Evolutionary conservation across 2,888 invertebrate genomes (phyloP).

Genomic region (Patella ulyssiponensis): DNA sequence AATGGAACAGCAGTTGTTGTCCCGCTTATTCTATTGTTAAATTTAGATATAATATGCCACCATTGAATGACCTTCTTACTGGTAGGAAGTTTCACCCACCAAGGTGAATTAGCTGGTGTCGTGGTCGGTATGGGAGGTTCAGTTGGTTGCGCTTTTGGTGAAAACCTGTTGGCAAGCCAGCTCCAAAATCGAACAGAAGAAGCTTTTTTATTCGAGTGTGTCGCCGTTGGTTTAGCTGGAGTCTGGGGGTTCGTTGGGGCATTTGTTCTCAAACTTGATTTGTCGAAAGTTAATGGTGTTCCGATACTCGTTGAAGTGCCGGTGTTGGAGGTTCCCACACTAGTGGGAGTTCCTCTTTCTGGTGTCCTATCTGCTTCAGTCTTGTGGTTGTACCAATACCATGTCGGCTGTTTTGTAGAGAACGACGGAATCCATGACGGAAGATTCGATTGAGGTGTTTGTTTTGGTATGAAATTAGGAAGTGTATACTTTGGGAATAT

Average conservation of each 20-base stretch:
- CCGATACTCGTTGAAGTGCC: not conserved
- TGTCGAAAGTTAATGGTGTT: not conserved
- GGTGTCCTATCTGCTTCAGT: not conserved
- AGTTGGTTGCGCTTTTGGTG: not conserved
- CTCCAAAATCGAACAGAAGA: not conserved
- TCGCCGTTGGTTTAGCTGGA: not conserved
- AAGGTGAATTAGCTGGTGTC: not conserved
- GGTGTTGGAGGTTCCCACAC: not conserved
- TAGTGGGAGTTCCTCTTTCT: not conserved
- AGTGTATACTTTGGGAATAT: not conserved
- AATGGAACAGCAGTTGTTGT: not conserved
- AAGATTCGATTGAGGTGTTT: not conserved
- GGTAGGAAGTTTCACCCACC: not conserved
- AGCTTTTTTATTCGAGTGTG: not conserved
- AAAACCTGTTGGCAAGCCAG: not conserved
- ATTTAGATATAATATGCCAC: slow-evolving; percentile 6
- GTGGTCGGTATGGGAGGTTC: not conserved
- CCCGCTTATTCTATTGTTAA: not conserved
- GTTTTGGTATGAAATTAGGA: not conserved
- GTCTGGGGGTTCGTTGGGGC: not conserved
- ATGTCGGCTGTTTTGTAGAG: not conserved
- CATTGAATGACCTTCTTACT: not conserved
- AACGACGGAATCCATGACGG: not conserved
- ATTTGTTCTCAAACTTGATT: too few species aligned
- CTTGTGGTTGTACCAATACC: not conserved